phyloP scores from a whole-genome alignment of 2,888 invertebrate species.

The Germaria angustata region DNA sequence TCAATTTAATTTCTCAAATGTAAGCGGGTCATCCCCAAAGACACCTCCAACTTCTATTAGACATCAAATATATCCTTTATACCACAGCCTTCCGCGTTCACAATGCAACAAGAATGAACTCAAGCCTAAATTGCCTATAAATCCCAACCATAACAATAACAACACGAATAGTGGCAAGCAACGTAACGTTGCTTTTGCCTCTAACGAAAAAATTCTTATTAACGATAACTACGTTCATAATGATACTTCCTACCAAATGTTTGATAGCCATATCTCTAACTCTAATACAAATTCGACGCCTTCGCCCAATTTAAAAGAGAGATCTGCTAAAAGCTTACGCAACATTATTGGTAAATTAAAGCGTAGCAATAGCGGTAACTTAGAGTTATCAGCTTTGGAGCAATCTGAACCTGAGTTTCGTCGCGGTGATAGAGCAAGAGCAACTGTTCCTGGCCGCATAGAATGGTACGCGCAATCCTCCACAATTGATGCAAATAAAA shows the following conservation, averaged over 20 bases:
- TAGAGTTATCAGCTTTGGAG: conserved; percentile 82
- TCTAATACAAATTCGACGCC: conserved; percentile 80
- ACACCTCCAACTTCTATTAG: conserved; percentile 89
- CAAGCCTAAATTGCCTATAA: conserved; percentile 76
- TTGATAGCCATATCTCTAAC: conserved; percentile 79
- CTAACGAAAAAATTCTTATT: conserved; percentile 76
- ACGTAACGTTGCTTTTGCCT: conserved; percentile 76
- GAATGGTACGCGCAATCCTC: conserved; percentile 81
- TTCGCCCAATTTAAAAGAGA: conserved; percentile 77
- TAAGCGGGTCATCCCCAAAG: conserved; percentile 78
- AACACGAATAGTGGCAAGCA: conserved; percentile 71
- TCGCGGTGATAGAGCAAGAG: conserved; percentile 86
- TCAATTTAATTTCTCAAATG: conserved; percentile 65
- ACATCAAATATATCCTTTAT: conserved; percentile 87
- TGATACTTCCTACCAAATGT: conserved; percentile 81
- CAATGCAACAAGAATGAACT: conserved; percentile 68
- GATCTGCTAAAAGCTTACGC: conserved; percentile 82
- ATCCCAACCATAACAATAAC: conserved; percentile 67
- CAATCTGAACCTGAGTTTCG: conserved; percentile 83
- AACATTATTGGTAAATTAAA: conserved; percentile 86
- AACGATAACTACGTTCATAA: conserved; percentile 71
- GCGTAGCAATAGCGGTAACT: conserved; percentile 85
- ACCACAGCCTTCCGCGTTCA: conserved; percentile 89
- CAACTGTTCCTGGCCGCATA: conserved; percentile 87
- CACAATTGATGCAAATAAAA: conserved; percentile 80